Base-by-base conservation (phyloP, 1,140 invertebrate species). In the Steinernema khuongi region DNA sequence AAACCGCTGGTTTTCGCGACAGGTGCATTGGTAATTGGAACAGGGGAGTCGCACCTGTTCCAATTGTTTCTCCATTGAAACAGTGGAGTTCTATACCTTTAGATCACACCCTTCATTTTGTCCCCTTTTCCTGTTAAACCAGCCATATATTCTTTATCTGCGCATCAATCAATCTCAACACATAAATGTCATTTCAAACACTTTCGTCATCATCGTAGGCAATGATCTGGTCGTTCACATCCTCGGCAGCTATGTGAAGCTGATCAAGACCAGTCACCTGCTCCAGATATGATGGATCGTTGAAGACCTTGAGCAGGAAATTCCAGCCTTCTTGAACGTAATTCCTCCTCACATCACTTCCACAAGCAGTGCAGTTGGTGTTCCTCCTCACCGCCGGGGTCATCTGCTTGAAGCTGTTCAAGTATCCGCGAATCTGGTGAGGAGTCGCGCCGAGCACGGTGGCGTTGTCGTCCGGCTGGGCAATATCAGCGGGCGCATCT, bases 401-500 rank as follows among this genome's bases (percentile, higher is more conserved):
- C 18, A 79, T 71, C 73, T 79, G 44, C 28, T 77, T 43, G 74
- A 91, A 93, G 67, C 89, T 89, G 78, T 91, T 91, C 2, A 97
- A 86, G 83, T 93, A 96, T 1, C 94, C 94, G 44, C 96, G 88
- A 71, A 98, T 92, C 28, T 94, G 94, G 86, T 99, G 96, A 0
- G 96, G 95, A 33, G 97, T 88, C 0, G 92, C 87, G 4, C 96
- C 95, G 14, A 85, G 68, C 1, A 81, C 22, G n/a, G 71, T 67
- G 17, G 77, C 44, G 31, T 71, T 74, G 17, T 83, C 82, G 68
- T 84, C 80, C 18, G 75, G 68, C 14, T 67, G 66, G 18, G 60
- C 73, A 11, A 84, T 83, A 33, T 86, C 84, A 14, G 90, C 90
- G 32, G 90, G 89, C 0, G 91, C 90, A 72, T 89, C 81, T 33